Conservation (phyloP, 2,797 vertebrate species). For the Paedocypris micromegethes region DNA sequence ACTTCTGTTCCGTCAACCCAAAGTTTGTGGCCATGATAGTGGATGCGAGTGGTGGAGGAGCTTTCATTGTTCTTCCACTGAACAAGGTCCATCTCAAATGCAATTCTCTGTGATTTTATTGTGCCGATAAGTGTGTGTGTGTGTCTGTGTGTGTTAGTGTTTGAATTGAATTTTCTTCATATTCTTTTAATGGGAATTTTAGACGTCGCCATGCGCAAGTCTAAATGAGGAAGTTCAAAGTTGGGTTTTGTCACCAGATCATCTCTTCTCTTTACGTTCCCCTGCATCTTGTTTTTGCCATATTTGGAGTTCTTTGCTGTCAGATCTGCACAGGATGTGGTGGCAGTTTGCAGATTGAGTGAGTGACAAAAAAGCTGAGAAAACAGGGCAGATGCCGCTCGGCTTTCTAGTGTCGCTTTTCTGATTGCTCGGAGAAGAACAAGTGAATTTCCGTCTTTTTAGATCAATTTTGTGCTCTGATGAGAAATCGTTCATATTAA, state of each 20-base stretch:
- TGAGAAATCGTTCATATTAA: no score
- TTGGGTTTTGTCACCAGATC: constrained; percentile 56
- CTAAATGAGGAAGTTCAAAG: constrained; percentile 69
- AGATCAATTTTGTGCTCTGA: no score
- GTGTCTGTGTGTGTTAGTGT: neutral
- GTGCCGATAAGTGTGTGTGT: neutral
- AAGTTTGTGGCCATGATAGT: constrained; percentile 90
- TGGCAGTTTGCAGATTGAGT: constrained; percentile 40
- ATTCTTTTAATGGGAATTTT: constrained; percentile 13
- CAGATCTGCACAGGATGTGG: constrained; percentile 67
- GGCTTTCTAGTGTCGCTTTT: neutral
- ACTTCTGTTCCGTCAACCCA: constrained; percentile 87
- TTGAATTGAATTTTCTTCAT: neutral
- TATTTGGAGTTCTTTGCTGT: constrained; percentile 69
- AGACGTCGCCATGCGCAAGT: constrained; percentile 29
- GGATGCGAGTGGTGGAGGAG: constrained; percentile 86
- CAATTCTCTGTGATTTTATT: neutral
- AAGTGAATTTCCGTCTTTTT: no score
- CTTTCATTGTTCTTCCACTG: constrained; percentile 84
- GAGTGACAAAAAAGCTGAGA: constrained; percentile 28
- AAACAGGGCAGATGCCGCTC: constrained; percentile 38
- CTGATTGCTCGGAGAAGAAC: neutral
- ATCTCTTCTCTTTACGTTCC: constrained; percentile 28
- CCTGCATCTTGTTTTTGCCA: constrained; percentile 62
- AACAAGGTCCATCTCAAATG: constrained; percentile 70